Conservation (phyloP, 2,797 vertebrate species). For the Ctenopoma multispine region DNA sequence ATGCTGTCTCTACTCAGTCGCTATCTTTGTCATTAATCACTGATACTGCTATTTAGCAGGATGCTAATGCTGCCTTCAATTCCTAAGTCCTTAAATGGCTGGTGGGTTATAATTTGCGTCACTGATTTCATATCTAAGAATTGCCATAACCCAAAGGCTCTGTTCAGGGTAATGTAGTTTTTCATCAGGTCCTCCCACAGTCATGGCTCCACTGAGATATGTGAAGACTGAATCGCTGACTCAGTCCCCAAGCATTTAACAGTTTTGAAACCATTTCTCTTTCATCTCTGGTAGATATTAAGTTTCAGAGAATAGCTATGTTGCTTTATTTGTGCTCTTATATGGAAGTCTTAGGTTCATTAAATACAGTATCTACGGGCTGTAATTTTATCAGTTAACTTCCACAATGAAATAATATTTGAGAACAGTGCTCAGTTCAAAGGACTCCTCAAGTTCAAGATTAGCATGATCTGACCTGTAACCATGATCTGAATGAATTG, state of each 20-base stretch:
- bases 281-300: neutral
- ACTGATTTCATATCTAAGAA: conserved; percentile 39
- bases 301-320: neutral
- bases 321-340: neutral
- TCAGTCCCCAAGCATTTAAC: neutral
- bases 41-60: conserved; percentile 27
- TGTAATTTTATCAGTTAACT: neutral
- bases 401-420: neutral
- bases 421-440: neutral
- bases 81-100: conserved; percentile 11
- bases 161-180: conserved; percentile 35
- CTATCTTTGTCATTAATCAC: conserved; percentile 49
- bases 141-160: conserved; percentile 20
- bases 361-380: neutral
- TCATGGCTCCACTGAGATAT: conserved; percentile 20
- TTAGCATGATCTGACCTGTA: neutral
- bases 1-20: conserved; percentile 14
- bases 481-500: too few relatives aligned
- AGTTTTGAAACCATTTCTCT: neutral
- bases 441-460: neutral
- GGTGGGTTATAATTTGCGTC: conserved; percentile 42
- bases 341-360: neutral
- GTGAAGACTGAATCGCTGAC: conserved; percentile 5
- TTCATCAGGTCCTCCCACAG: conserved; percentile 45
- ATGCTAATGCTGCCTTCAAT: conserved; percentile 28